Conservation (phyloP, 2,888 invertebrate genomes). For the Zaprionus bogoriensis region DNA sequence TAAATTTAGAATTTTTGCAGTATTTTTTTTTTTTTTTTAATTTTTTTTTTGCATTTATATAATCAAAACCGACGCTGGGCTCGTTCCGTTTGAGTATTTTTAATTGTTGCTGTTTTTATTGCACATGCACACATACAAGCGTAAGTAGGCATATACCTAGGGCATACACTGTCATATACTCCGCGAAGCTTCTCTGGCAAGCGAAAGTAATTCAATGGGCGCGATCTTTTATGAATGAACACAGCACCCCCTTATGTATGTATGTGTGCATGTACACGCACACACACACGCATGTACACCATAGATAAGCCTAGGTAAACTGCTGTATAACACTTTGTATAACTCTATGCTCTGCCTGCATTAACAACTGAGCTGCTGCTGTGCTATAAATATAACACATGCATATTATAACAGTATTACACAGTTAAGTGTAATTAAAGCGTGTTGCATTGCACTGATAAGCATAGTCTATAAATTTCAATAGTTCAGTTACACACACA, state of each 20-base stretch:
- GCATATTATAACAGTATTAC: too few species aligned
- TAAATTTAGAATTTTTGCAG: conserved; percentile 77
- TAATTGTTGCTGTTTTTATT: conserved; percentile 41
- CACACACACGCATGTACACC: not conserved
- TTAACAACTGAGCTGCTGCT: not conserved
- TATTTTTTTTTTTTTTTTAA: conserved; percentile 42
- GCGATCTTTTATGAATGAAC: conserved; percentile 12
- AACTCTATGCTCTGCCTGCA: not conserved
- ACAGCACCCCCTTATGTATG: not conserved
- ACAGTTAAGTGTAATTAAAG: too few species aligned
- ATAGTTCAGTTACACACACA: not conserved
- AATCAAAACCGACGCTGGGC: conserved; percentile 55
- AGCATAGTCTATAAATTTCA: not conserved
- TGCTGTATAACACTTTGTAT: not conserved
- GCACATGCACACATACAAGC: not conserved
- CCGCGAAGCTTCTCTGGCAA: not conserved
- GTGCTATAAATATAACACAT: too few species aligned
- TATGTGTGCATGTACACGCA: not conserved
- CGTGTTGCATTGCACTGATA: not conserved
- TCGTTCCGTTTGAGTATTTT: conserved; percentile 60
- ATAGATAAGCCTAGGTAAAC: not conserved
- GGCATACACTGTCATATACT: not conserved
- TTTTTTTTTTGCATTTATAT: conserved; percentile 68
- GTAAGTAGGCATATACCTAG: not conserved
- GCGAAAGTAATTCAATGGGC: not conserved